Evolutionary conservation across 1,140 invertebrate species (phyloP), one percentile per base, ranked within the genome.

Genomic region (Bombus superbus): DNA sequence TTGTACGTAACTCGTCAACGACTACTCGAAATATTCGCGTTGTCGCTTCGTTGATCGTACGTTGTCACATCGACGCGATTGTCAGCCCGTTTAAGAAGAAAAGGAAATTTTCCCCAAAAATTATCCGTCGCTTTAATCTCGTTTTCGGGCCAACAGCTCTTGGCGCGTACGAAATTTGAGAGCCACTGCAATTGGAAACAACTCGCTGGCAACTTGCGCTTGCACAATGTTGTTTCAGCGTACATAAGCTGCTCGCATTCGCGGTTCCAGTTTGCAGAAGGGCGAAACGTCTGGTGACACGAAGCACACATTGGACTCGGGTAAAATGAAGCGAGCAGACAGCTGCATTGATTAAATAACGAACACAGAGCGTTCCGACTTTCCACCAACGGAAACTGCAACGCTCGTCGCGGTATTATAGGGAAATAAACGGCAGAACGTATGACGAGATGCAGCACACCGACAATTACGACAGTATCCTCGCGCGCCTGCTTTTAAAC

Each of bases 281-380:
- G 59, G 22, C 1, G 15, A n/a, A 76, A 15, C n/a, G 72, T 53
- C 28, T 47, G 47, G 35, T 62, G 73, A 76, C 64, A 44, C 72
- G 68, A 28, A 8, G 35, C 68, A n/a, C 38, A 82, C 81, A 35
- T 76, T 35, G 81, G 15, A 59, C 2, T n/a, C 44, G 25, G 22
- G 32, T 42, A 74, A 81, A 81, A 81, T 75, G 71, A 76, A 86
- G 62, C 59, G 47, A 57, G 32, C 11, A 82, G 69, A 18, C 18
- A 38, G 59, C 32, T 35, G 77, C 68, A 81, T 69, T 76, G 79
- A 81, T 86, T 75, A 75, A 81, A 76, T 75, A 75, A 86, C 59
- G 59, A 75, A 81, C 25, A 53, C 28, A 32, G 57, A 81, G 42
- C 32, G 40, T 42, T n/a, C 64, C 53, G 47, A 85, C 35, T 76